Evolutionary conservation across 2,888 invertebrate genomes (phyloP).

Genomic region (Punctoribates punctum): DNA sequence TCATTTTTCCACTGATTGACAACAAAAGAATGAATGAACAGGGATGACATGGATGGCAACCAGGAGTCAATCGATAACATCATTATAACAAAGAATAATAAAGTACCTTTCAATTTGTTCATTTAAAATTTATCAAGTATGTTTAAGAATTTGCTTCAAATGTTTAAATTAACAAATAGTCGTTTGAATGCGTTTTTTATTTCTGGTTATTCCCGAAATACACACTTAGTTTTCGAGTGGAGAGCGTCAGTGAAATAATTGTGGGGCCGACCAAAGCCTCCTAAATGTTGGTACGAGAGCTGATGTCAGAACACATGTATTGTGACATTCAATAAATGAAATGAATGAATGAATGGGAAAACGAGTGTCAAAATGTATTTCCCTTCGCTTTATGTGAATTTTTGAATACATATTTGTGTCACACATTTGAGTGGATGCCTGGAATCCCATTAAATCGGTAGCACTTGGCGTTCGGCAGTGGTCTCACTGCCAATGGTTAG

Average conservation of each 20-base stretch:
- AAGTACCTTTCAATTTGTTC: no score
- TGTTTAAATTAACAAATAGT: no score
- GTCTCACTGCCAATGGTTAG: not conserved
- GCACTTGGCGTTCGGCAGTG: not conserved
- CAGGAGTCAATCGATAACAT: no score
- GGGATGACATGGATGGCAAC: not conserved
- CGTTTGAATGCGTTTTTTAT: no score
- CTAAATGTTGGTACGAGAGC: not conserved
- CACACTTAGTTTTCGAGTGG: not conserved
- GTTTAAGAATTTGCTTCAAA: no score
- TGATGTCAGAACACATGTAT: not conserved
- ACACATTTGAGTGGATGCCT: not conserved
- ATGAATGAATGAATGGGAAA: not conserved
- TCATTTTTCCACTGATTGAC: constrained; percentile 3
- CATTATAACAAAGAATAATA: no score
- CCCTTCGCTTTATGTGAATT: not conserved
- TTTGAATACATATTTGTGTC: constrained; percentile 19
- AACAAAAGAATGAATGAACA: not conserved
- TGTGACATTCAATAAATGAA: constrained; percentile 13
- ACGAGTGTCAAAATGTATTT: not conserved
- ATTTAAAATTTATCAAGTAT: no score
- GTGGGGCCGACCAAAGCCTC: constrained; percentile 6
- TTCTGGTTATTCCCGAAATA: not conserved
- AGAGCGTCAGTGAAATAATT: not conserved
- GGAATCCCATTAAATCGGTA: constrained; percentile 7